Evolutionary conservation across 1,140 invertebrate species (phyloP).

Genomic region (Laodelphax striatellus): DNA sequence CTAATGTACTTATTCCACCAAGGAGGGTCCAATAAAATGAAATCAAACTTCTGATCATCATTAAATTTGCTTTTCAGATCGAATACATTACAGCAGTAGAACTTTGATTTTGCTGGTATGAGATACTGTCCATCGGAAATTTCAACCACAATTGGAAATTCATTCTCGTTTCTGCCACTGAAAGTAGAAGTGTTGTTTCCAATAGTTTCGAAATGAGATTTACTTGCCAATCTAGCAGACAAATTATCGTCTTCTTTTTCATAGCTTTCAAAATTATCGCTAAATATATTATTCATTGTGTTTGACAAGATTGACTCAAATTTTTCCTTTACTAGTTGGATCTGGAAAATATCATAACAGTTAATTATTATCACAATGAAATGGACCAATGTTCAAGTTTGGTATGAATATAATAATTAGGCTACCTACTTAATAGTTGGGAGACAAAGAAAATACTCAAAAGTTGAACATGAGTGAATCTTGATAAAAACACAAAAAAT

Average conservation of each 20-base stretch:
- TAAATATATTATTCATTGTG: conserved; percentile 1
- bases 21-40: conserved; percentile 81
- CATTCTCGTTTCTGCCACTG: conserved; percentile 13
- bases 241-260: conserved; percentile 13
- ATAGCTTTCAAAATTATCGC: neutral
- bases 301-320: conserved; percentile 1
- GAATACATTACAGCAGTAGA: conserved; percentile 36
- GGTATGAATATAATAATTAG: no score
- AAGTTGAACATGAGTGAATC: neutral
- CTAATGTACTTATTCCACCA: conserved; percentile 90
- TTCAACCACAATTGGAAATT: conserved; percentile 5
- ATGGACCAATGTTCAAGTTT: neutral
- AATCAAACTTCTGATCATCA: conserved; percentile 46
- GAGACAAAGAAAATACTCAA: neutral
- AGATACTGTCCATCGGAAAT: conserved; percentile 14
- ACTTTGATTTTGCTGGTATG: conserved; percentile 36
- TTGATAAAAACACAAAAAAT: no score
- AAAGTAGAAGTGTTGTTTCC: neutral
- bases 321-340: conserved; percentile 8
- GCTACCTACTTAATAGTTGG: neutral
- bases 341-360: conserved; percentile 4
- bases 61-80: conserved; percentile 29
- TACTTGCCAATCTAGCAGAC: conserved; percentile 4
- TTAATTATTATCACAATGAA: neutral
- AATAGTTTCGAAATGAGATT: neutral